These are phyloP conservation scores for Hippocampus mohnikei DNA, from an alignment of 2,113 vertebrate species.

Conservation along the genomic window DNA sequence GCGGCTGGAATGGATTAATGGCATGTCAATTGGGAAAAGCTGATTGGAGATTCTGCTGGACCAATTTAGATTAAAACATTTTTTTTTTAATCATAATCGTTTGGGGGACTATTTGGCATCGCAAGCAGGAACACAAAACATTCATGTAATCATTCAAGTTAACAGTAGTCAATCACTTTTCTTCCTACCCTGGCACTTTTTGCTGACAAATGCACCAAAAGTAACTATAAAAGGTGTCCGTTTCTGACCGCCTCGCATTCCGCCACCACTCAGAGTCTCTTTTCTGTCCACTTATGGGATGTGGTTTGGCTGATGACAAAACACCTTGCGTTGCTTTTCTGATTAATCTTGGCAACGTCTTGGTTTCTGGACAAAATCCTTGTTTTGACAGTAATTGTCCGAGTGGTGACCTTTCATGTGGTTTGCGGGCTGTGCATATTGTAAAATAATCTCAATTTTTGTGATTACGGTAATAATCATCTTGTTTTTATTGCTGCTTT, in stretches of 20 bases:
- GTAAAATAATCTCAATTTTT: constrained; percentile 26
- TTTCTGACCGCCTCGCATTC: constrained; percentile 2
- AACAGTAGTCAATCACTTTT: not conserved
- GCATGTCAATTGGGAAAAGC: too few species aligned
- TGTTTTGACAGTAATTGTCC: constrained; percentile 51
- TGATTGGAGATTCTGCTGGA: too few species aligned
- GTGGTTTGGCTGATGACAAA: constrained; percentile 48
- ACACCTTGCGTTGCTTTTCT: constrained; percentile 35
- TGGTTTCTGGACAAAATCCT: constrained; percentile 40
- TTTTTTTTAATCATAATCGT: too few species aligned
- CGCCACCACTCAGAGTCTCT: constrained; percentile 35
- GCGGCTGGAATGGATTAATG: too few species aligned
- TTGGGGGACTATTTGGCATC: too few species aligned
- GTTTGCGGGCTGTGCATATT: constrained; percentile 39
- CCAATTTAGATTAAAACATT: too few species aligned
- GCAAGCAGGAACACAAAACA: too few species aligned
- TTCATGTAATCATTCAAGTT: not conserved
- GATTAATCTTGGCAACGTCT: constrained; percentile 53
- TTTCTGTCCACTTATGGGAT: constrained; percentile 49
- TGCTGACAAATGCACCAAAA: not conserved
- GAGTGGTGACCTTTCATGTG: constrained; percentile 34
- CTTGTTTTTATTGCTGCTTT: not conserved
- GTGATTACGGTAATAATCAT: not conserved
- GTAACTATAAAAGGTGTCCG: not conserved
- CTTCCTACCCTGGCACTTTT: not conserved